Conservation (phyloP, 2,888 invertebrate genomes). For the Oligia latruncula region DNA sequence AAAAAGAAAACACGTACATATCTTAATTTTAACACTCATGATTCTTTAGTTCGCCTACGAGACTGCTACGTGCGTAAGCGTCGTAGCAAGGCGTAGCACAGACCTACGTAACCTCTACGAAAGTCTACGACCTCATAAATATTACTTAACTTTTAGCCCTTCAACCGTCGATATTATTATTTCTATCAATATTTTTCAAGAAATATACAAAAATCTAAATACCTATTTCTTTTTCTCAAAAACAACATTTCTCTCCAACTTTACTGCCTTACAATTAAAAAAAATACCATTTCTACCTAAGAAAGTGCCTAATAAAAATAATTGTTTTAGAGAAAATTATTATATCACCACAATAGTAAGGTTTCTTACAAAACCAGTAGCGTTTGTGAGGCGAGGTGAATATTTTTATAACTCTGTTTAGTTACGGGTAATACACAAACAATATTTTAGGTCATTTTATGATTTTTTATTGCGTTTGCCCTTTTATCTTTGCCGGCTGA, state of each 20-base stretch:
- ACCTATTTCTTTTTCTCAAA: background rate
- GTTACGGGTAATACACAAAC: conserved; percentile 72
- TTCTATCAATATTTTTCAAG: background rate
- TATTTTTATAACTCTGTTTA: conserved; percentile 74
- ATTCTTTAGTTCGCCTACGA: background rate
- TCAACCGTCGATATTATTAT: no score
- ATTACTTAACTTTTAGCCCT: no score
- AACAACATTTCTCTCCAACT: conserved; percentile 2
- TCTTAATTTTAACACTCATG: background rate
- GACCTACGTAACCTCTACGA: conserved; percentile 28
- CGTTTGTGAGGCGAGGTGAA: conserved; percentile 75
- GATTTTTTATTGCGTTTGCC: conserved; percentile 79
- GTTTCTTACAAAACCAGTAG: conserved; percentile 77
- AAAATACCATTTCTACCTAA: conserved; percentile 33
- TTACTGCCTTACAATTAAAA: background rate
- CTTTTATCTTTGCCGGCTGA: conserved; percentile 78
- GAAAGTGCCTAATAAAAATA: conserved; percentile 59
- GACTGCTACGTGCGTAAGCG: conserved; percentile 39
- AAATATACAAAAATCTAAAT: background rate
- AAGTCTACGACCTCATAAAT: background rate
- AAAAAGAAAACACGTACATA: background rate
- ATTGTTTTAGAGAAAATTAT: conserved; percentile 65
- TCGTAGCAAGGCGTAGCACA: conserved; percentile 49
- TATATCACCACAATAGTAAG: conserved; percentile 64
- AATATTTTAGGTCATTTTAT: conserved; percentile 82